phyloP scores from a whole-genome alignment of 2,113 vertebrate species.

The Falcunculus frontatus region DNA sequence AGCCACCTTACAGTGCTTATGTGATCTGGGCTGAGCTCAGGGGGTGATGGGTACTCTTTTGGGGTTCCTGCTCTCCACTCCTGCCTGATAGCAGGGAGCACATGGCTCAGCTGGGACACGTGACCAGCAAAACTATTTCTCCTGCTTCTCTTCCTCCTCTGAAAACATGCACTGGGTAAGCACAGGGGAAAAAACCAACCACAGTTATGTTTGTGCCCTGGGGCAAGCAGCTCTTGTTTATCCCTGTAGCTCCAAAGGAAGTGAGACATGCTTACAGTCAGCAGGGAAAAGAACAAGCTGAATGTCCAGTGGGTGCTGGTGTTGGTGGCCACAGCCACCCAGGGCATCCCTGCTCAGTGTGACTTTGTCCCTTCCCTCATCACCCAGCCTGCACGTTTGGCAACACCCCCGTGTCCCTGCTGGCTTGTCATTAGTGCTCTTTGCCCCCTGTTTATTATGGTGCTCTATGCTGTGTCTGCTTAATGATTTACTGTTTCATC shows the following conservation, averaged over 20 bases:
- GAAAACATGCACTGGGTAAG: background rate
- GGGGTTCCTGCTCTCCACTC: background rate
- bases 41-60: background rate
- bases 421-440: background rate
- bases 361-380: background rate
- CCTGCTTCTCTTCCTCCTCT: background rate
- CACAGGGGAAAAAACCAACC: background rate
- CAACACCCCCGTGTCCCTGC: accelerated
- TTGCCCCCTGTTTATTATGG: background rate
- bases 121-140: background rate
- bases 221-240: background rate
- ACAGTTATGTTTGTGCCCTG: background rate
- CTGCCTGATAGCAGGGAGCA: background rate
- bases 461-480: accelerated
- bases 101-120: accelerated
- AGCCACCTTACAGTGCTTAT: background rate
- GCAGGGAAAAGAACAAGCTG: background rate
- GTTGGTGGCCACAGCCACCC: background rate
- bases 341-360: background rate
- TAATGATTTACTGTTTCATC: constrained; percentile 49
- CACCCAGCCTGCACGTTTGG: accelerated
- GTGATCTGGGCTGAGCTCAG: background rate
- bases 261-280: background rate
- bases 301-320: no score
- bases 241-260: background rate